Evolutionary conservation across 1,140 invertebrate genomes (phyloP).

Genomic region (Oryzaephilus surinamensis): DNA sequence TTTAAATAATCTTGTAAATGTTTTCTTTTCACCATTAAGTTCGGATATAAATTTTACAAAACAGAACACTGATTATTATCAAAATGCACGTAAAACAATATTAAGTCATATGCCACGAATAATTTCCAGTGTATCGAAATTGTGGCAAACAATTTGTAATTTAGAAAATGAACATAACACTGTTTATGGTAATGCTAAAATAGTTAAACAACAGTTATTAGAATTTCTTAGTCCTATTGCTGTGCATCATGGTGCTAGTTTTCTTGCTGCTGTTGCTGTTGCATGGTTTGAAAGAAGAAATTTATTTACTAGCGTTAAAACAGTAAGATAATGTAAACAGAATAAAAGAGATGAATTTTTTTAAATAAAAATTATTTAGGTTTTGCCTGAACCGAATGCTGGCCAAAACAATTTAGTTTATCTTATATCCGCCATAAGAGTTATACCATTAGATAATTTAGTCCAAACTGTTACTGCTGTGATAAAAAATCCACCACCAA

Average conservation of each 20-base stretch:
- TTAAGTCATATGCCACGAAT: constrained; percentile 73
- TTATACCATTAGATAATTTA: constrained; percentile 75
- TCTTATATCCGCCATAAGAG: constrained; percentile 68
- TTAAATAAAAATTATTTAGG: constrained; percentile 33
- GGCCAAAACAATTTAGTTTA: constrained; percentile 71
- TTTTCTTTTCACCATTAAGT: constrained; percentile 44
- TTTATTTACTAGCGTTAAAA: constrained; percentile 38
- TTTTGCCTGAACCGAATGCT: constrained; percentile 53
- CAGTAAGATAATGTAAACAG: constrained; percentile 29
- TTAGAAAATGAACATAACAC: constrained; percentile 37
- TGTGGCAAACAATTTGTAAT: constrained; percentile 63
- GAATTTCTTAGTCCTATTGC: constrained; percentile 83
- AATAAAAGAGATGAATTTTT: not conserved
- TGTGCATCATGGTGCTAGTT: constrained; percentile 71
- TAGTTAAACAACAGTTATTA: constrained; percentile 67
- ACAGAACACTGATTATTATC: constrained; percentile 39
- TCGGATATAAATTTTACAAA: constrained; percentile 24
- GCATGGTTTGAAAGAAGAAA: constrained; percentile 74
- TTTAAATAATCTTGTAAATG: constrained; percentile 73
- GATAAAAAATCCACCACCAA: constrained; percentile 65
- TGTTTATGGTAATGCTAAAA: constrained; percentile 49
- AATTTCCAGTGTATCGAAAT: constrained; percentile 62
- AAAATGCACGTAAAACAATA: constrained; percentile 59
- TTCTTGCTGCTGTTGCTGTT: constrained; percentile 76
- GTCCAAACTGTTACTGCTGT: constrained; percentile 78